Base-by-base conservation (phyloP, 2,888 invertebrate species). In the Caenorhabditis parvicauda region DNA sequence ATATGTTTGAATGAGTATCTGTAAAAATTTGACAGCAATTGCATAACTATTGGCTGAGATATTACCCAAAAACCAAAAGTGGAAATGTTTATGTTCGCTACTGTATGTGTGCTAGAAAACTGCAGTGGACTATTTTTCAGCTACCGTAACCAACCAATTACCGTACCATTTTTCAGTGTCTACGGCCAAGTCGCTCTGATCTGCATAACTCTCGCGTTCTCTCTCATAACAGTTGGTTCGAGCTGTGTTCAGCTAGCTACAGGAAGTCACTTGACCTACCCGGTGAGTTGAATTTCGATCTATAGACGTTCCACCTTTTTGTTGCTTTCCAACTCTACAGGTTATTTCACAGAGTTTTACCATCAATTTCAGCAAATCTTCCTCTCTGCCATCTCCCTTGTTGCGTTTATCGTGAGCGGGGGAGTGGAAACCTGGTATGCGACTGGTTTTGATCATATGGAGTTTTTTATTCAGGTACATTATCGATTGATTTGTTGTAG, bases 101-200 rank as follows among this genome's bases (percentile, higher is more conserved):
- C n/a, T n/a, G n/a, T n/a, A n/a, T n/a, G n/a, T n/a, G n/a, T n/a
- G n/a, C n/a, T n/a, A n/a, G n/a, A n/a, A n/a, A n/a, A n/a, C n/a
- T n/a, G n/a, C n/a, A n/a, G n/a, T n/a, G n/a, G n/a, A n/a, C n/a
- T n/a, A n/a, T n/a, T n/a, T n/a, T n/a, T n/a, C n/a, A n/a, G n/a
- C n/a, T n/a, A n/a, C n/a, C n/a, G n/a, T n/a, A n/a, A n/a, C n/a
- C n/a, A n/a, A n/a, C n/a, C n/a, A n/a, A n/a, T n/a, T n/a, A n/a
- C n/a, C n/a, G n/a, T n/a, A n/a, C n/a, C n/a, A n/a, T 6, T 22
- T 72, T 72, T 53, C 58, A 79, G 79, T 39, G 74, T 79, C 28
- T 79, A 79, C 70, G 79, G 79, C 14, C 79, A 79, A 66, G 73
- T 79, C 21, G 77, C 79, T 25, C 56, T 79, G 25, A 77, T 79